phyloP scores from a whole-genome alignment of 2,797 vertebrate species.

The Microctenopoma lineatum region DNA sequence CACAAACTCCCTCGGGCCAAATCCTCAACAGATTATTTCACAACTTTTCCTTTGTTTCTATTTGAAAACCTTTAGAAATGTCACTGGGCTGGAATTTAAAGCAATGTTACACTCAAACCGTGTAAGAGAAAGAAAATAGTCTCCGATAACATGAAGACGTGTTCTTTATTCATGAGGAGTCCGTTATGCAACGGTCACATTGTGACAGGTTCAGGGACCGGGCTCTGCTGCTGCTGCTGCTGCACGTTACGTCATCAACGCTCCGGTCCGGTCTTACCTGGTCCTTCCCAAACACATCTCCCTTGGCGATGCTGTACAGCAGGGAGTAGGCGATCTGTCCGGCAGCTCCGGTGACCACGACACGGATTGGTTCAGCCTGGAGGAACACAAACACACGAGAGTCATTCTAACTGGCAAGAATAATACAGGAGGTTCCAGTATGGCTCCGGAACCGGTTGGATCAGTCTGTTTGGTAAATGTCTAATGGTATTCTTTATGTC shows the following conservation, averaged over 20 bases:
- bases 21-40: too few relatives aligned
- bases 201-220: background rate
- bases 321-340: constrained; percentile 97
- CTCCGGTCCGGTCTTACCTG: constrained; percentile 83
- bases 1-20: too few relatives aligned
- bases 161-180: constrained; percentile 24
- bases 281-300: constrained; percentile 95
- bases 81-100: too few relatives aligned
- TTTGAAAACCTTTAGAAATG: too few relatives aligned
- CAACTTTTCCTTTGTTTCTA: too few relatives aligned
- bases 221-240: constrained; percentile 3
- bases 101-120: too few relatives aligned
- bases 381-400: constrained; percentile 9
- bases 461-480: background rate
- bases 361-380: constrained; percentile 89
- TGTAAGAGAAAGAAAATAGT: too few relatives aligned
- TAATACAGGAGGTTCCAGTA: background rate
- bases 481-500: background rate
- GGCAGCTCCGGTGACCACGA: constrained; percentile 95
- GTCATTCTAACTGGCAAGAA: constrained; percentile 1
- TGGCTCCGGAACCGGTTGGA: background rate
- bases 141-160: background rate
- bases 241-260: constrained; percentile 24
- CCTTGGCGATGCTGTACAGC: constrained; percentile 95
- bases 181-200: constrained; percentile 44